These are phyloP conservation scores for Laticauda laticaudata DNA, from an alignment of 2,113 vertebrate genomes.

Conservation along the genomic window DNA sequence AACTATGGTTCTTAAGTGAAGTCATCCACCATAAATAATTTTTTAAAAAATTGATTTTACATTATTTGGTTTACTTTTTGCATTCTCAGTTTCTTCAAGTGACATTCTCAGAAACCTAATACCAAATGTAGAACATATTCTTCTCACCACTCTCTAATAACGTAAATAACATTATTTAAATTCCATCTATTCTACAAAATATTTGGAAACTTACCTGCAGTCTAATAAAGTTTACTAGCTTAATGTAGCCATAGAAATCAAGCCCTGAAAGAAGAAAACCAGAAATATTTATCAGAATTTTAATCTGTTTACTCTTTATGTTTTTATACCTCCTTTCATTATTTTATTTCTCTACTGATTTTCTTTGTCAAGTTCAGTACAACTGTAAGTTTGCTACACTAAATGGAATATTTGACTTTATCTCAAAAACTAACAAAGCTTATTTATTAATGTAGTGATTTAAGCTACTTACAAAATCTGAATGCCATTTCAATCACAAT, in stretches of 20 bases:
- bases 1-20: not conserved
- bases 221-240: constrained; percentile 93
- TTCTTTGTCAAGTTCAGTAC: not conserved
- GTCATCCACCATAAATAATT: not conserved
- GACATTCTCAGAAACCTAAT: not conserved
- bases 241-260: constrained; percentile 93
- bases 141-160: fast-evolving
- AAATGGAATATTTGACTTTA: not conserved
- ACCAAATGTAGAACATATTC: not conserved
- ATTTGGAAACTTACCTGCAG: constrained; percentile 74
- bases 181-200: not conserved
- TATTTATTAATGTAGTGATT: not conserved
- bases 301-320: not conserved
- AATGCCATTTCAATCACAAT: not conserved
- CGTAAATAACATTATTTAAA: not conserved
- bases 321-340: not conserved
- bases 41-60: not conserved
- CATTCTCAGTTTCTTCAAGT: not conserved
- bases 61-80: not conserved
- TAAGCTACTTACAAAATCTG: not conserved
- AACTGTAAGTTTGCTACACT: not conserved
- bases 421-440: not conserved
- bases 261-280: constrained; percentile 71
- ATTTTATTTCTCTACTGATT: not conserved
- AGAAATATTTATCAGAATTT: not conserved